Base-by-base conservation (phyloP, 2,113 vertebrate genomes). In the Cyprinus carpio region DNA sequence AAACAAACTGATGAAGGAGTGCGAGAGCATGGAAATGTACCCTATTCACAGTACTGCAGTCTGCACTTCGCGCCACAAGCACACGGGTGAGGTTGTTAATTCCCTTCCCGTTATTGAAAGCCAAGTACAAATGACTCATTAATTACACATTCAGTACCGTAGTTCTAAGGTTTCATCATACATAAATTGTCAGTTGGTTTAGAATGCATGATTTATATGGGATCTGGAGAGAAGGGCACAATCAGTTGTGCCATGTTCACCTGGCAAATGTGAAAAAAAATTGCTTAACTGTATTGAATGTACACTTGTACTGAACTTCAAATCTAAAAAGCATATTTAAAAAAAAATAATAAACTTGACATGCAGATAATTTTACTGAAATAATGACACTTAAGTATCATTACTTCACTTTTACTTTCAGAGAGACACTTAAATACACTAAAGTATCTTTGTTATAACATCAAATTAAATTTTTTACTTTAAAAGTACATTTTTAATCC, bases 1-100 rank as follows among this genome's bases (percentile, higher is more conserved):
- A 91, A 89, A 90, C 88, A 90, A 84, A 81, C 79, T 69, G 29
- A 34, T 88, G 79, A 76, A 77, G 83, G 75, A 83, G 81, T 7
- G 23, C 29, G 25, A 49, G 34, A 51, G 49, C 10, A n/a, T 37
- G 76, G 46, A 37, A 29, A 54, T 71, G 20, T 62, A 5, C 43
- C 58, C 9, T 54, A 29, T 71, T 64, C 27, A 20, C 34, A 6
- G 12, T 34, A 56, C n/a, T 9, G 67, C 51, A 15, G 84, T 43
- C 40, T 40, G 40, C 83, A 69, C 65, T 20, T 4, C 16, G 31
- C 8, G 0, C 18, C 65, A 69, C 8, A 9, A 37, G 18, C 34
- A 71, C 67, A 71, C 1, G 20, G 67, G 11, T 11, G 4, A 71
- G 67, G 4, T n/a, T 46, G 12, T 74, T 46, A 25, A 3, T 43